Evolutionary conservation across 2,113 vertebrate species (phyloP), one percentile per base, ranked within the genome.

Genomic region (Furnarius figulus): DNA sequence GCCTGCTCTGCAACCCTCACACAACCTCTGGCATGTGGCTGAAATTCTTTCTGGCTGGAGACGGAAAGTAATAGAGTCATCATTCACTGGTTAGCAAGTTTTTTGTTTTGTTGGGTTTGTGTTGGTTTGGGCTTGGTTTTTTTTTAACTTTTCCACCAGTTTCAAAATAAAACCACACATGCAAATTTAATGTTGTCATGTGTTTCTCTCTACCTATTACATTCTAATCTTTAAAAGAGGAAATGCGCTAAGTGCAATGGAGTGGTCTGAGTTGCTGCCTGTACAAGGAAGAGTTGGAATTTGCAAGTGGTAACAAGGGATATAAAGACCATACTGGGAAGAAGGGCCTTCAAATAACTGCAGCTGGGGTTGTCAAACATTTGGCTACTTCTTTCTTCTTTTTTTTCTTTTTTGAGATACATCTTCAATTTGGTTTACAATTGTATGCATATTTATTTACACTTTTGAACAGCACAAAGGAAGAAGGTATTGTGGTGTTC

Each of bases 391-490:
- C 15, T 35, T 33, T 44, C 40, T 42, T 42, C 14, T 27, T 83
- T 87, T 87, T 62, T 49, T 40, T 92, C 46, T 40, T 92, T 62
- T 50, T 50, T 12, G 15, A 50, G 46, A 49, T 24, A 19, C 44
- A 30, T 65, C 73, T 92, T 92, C 78, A 72, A 47, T 95, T 92
- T 91, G 18, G 30, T 86, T 92, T 92, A 77, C 62, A 74, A 14
- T 27, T 42, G 6, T 27, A 25, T 17, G 25, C 6, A 10, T 47
- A 66, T 89, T 92, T 70, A 89, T 37, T 39, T 22, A 65, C 39
- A 44, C 20, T 31, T 44, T 49, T 37, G 44, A 40, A 55, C 35
- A 35, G 44, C n/a, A 71, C 44, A 63, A 42, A 53, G 20, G 10
- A 67, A 59, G 37, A 66, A 67, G 42, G 24, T 42, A 71, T 13